Base-by-base conservation (phyloP, 2,113 vertebrate species). In the Vimba vimba region DNA sequence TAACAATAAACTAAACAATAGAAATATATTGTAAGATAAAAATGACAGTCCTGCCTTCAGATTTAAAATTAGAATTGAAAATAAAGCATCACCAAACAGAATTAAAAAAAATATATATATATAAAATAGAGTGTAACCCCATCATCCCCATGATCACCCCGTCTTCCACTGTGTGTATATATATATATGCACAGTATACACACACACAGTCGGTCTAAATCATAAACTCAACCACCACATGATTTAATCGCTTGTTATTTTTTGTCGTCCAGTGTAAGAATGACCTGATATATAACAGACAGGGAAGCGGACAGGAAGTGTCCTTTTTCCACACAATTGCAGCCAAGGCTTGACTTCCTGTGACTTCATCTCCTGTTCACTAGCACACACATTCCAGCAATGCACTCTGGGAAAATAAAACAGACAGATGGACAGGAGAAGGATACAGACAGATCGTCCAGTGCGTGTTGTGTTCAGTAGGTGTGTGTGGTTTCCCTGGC, bases 331-430 rank as follows among this genome's bases (percentile, higher is more conserved):
- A 66, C 25, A 75, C 30, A 82, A 78, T 55, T 68, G 13, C n/a
- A 69, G 47, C 11, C 11, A 59, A 68, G 36, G 43, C 15, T 87
- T 33, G 45, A 66, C 69, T 86, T 86, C 60, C 79, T 77, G 45
- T 59, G 85, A 86, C 79, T 47, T 79, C 81, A 87, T 77, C 64
- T 87, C 75, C 81, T 79, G 30, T 62, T 75, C 69, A 71, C 60
- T 69, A 64, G 27, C 15, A 21, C 79, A 82, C 43, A 69, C 27
- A 69, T 82, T 69, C 80, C 64, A 82, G 80, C 43, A 55, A 69
- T 69, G 60, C 47, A 52, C 27, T 23, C 64, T 68, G 80, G 64
- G 64, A 69, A 36, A 82, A 82, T 23, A 50, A 66, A 45, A 39
- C 21, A 43, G 6, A 30, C 45, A 52, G 59, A 80, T 19, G 43